A percentile compares a stretch with the other conserved stretches of the same genome.
phyloP scores from a whole-genome alignment of 2,888 invertebrate species.

The Patella ulyssiponensis region DNA sequence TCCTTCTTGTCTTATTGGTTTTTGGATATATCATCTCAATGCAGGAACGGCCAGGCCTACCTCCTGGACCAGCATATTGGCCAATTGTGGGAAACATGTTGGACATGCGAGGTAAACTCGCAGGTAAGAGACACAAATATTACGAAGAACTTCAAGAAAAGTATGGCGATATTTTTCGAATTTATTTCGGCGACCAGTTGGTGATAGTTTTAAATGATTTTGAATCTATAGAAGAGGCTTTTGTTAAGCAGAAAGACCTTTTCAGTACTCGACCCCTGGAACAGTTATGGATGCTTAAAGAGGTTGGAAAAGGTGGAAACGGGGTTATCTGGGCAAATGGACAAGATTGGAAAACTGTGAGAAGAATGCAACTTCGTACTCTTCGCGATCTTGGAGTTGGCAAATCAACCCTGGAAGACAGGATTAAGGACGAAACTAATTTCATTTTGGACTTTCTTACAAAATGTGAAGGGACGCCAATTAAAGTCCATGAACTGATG shows the following conservation, averaged over 20 bases:
- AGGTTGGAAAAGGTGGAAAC: conserved; percentile 16
- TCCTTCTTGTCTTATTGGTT: not conserved
- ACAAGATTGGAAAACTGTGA: conserved; percentile 48
- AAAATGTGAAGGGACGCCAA: conserved; percentile 23
- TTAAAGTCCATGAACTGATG: conserved; percentile 44
- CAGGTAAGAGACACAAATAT: not conserved
- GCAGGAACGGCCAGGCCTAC: not conserved
- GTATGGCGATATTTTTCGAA: not conserved
- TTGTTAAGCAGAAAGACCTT: conserved; percentile 1
- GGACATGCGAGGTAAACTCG: not conserved
- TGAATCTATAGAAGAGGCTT: not conserved
- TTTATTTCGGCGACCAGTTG: not conserved
- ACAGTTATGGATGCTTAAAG: not conserved
- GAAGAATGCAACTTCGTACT: conserved; percentile 50
- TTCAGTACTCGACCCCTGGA: not conserved
- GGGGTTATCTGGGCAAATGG: conserved; percentile 54
- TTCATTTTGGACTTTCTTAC: conserved; percentile 34
- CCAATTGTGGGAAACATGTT: not conserved
- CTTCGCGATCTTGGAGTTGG: conserved; percentile 58
- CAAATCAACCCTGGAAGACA: conserved; percentile 51
- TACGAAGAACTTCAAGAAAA: not conserved
- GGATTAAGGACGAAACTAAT: conserved; percentile 47
- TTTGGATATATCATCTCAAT: not conserved
- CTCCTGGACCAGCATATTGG: not conserved
- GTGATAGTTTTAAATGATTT: conserved; percentile 5